phyloP scores from a whole-genome alignment of 1,140 invertebrate genomes.

The Globodera ellingtonae region DNA sequence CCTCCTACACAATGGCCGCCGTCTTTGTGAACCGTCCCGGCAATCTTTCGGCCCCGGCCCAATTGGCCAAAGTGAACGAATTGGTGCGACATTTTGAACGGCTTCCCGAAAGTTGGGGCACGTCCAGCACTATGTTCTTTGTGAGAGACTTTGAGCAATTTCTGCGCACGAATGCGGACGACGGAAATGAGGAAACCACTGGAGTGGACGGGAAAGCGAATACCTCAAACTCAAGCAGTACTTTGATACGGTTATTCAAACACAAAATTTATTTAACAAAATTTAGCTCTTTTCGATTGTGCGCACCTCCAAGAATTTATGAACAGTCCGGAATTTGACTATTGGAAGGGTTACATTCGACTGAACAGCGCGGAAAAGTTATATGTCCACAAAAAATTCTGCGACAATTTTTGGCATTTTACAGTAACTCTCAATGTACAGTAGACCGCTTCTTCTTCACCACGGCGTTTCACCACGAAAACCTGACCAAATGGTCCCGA shows the following conservation, averaged over 20 bases:
- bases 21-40: conserved; percentile 62
- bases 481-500: conserved; percentile 60
- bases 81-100: conserved; percentile 56
- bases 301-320: conserved; percentile 47
- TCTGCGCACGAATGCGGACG: conserved; percentile 49
- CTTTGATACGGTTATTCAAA: neutral
- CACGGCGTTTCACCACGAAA: conserved; percentile 58
- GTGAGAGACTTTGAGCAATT: conserved; percentile 61
- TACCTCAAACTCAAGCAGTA: neutral
- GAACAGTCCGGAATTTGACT: conserved; percentile 62
- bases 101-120: conserved; percentile 46
- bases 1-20: conserved; percentile 58
- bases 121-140: conserved; percentile 64
- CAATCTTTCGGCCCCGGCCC: conserved; percentile 52
- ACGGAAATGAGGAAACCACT: conserved; percentile 4
- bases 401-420: neutral
- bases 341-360: conserved; percentile 61
- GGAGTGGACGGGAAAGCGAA: neutral
- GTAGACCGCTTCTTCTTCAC: conserved; percentile 59
- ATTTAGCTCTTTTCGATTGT: neutral
- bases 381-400: neutral
- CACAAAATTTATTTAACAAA: neutral
- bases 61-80: conserved; percentile 38
- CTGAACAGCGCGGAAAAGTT: neutral
- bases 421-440: conserved; percentile 13